Base-by-base conservation (phyloP, 2,113 vertebrate species). In the Equus quagga region DNA sequence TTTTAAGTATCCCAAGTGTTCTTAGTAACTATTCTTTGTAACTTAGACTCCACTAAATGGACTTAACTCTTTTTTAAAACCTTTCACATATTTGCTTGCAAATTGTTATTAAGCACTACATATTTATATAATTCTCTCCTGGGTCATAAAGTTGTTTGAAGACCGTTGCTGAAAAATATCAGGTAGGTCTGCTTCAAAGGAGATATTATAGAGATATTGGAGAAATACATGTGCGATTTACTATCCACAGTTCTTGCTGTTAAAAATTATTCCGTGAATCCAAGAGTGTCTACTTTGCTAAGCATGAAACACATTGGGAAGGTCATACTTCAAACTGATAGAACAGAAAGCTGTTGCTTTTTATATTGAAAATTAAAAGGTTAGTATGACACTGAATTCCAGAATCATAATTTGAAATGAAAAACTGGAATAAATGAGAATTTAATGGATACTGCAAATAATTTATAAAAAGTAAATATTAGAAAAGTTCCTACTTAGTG, bases 61-160 rank as follows among this genome's bases (percentile, higher is more conserved):
- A 69, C 51, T 89, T 96, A 41, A 44, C 73, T 36, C 26, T 80
- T 92, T 70, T 85, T 54, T n/a, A 31, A 73, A 36, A 65, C 44
- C 26, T 84, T 92, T 82, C 54, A 49, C 64, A 60, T 89, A 28
- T 51, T 86, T 84, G 36, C 15, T 72, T 87, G 31, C 26, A 93
- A 92, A 83, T 56, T 85, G 69, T 83, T 91, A 73, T 72, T 79
- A 96, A 91, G n/a, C 3, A 23, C 46, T 92, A 11, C n/a, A 21
- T 85, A 54, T 17, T 18, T 91, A 56, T 82, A 31, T 44, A 73
- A n/a, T 85, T 65, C 28, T 70, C 54, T 92, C 80, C 75, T 33
- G 56, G 46, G 18, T 93, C 44, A 83, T 78, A 85, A 94, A 85
- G 54, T 80, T 85, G 26, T 85, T 94, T 92, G 93, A 96, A 75